Conservation (phyloP, 2,113 vertebrate genomes). For the Semicossyphus pulcher region DNA sequence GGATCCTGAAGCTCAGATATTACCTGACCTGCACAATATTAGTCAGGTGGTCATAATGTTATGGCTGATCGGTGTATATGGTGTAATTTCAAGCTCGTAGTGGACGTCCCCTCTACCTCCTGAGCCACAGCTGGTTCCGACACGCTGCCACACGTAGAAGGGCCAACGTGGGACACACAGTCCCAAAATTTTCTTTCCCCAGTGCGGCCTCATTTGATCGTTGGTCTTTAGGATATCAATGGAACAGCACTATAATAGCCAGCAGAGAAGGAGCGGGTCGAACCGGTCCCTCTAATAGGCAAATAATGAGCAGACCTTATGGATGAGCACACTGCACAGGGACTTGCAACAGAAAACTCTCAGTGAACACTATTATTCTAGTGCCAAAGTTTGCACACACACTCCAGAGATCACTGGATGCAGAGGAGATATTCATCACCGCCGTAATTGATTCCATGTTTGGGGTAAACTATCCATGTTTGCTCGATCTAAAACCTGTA, state of each 20-base stretch:
- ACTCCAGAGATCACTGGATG: constrained; percentile 5
- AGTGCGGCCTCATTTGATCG: constrained; percentile 40
- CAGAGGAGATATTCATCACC: constrained; percentile 54
- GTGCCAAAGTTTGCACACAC: constrained; percentile 18
- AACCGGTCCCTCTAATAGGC: constrained; percentile 51
- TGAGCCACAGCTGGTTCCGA: constrained; percentile 12
- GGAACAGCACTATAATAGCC: constrained; percentile 29
- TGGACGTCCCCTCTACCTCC: background rate
- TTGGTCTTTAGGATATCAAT: constrained; percentile 38
- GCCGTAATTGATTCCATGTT: constrained; percentile 60
- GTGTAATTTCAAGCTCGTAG: no score
- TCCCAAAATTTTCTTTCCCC: constrained; percentile 18
- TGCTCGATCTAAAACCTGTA: constrained; percentile 52
- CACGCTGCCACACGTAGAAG: constrained; percentile 1
- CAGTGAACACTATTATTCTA: constrained; percentile 34
- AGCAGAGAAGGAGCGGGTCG: constrained; percentile 21
- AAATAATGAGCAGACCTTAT: constrained; percentile 73
- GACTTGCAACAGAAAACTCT: constrained; percentile 49
- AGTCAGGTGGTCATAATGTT: no score
- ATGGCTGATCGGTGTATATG: no score
- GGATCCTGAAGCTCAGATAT: constrained; percentile 38
- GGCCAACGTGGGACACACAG: constrained; percentile 21
- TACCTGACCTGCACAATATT: no score
- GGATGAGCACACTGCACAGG: constrained; percentile 51
- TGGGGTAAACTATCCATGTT: constrained; percentile 56